Percentiles rank a stretch among this genome's conserved stretches.
Conservation (phyloP, 2,888 invertebrate genomes). For the Euplagia quadripunctaria region DNA sequence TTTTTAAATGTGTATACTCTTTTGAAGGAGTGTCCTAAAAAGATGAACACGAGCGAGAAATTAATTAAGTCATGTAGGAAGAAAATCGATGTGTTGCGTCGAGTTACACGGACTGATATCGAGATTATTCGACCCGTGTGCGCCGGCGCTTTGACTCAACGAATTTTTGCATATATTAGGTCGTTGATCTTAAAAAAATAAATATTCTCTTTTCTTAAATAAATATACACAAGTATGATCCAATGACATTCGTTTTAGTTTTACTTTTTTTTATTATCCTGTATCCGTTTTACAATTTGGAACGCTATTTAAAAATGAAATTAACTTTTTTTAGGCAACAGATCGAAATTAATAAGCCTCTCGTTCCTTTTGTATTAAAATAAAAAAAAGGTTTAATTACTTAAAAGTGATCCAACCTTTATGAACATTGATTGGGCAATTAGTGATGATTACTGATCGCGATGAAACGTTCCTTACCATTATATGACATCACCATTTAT, state of each 20-base stretch:
- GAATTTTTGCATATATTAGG: slow-evolving; percentile 44
- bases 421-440: slow-evolving; percentile 49
- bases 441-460: slow-evolving; percentile 39
- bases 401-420: slow-evolving; percentile 51
- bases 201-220: slow-evolving; percentile 23
- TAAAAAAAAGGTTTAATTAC: slow-evolving; percentile 42
- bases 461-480: slow-evolving; percentile 38
- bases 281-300: slow-evolving; percentile 28
- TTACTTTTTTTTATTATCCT: slow-evolving; percentile 8
- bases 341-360: slow-evolving; percentile 35
- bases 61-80: slow-evolving; percentile 78
- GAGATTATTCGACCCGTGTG: slow-evolving; percentile 52
- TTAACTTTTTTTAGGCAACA: slow-evolving; percentile 15
- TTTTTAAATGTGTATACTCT: slow-evolving; percentile 14
- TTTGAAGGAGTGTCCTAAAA: slow-evolving; percentile 47
- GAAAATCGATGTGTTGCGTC: slow-evolving; percentile 78
- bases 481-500: slow-evolving; percentile 43
- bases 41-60: slow-evolving; percentile 67
- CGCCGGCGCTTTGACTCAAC: slow-evolving; percentile 34
- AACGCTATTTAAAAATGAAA: slow-evolving; percentile 24
- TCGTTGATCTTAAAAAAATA: slow-evolving; percentile 42
- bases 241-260: slow-evolving; percentile 31
- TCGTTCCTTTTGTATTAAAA: slow-evolving; percentile 35
- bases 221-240: slow-evolving; percentile 13
- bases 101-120: slow-evolving; percentile 75